Evolutionary conservation across 1,140 invertebrate species (phyloP).

Genomic region (Brachionus plicatilis): DNA sequence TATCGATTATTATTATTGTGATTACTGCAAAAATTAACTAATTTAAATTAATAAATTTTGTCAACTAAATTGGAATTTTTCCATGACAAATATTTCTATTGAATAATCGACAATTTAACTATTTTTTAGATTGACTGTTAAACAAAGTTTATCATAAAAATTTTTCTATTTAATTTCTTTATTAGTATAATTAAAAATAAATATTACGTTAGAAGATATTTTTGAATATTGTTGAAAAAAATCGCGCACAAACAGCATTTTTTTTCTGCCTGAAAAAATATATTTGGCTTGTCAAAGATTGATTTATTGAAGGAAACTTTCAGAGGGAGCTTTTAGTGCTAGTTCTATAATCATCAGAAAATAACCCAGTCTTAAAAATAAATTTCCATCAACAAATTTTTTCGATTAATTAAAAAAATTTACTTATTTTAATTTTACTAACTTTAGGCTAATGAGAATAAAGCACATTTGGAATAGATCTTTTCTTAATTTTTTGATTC

Average conservation of each 20-base stretch:
- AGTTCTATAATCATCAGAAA: background rate
- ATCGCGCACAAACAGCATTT: background rate
- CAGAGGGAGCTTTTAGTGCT: background rate
- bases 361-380: background rate
- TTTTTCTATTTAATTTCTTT: background rate
- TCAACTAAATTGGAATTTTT: background rate
- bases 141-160: background rate
- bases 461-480: background rate
- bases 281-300: background rate
- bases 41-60: background rate
- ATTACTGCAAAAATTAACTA: background rate
- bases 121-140: too few relatives aligned
- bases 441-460: background rate
- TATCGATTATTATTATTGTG: background rate
- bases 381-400: background rate
- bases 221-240: background rate
- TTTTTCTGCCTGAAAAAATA: background rate
- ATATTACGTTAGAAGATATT: background rate
- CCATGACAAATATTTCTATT: background rate
- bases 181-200: background rate
- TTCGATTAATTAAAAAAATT: background rate
- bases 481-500: background rate
- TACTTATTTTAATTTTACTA: background rate
- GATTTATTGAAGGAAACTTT: background rate
- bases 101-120: background rate